A percentile compares a stretch with the other conserved stretches of the same genome.
phyloP scores from a whole-genome alignment of 2,113 vertebrate species.

The Microcebus tavaratra region DNA sequence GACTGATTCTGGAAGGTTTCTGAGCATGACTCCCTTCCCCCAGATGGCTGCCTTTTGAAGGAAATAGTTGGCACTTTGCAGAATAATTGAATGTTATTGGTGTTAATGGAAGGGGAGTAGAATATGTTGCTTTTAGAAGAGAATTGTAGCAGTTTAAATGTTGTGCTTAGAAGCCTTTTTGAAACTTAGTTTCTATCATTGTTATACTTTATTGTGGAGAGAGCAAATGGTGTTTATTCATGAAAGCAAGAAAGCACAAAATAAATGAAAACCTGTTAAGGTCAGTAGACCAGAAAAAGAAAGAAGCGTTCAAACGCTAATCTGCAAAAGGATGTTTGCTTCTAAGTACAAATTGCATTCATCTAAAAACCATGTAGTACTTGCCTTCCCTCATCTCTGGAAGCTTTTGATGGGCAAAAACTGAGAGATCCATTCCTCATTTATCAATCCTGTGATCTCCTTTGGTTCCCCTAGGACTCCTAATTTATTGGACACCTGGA shows the following conservation, averaged over 20 bases:
- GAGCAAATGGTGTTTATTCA: background rate
- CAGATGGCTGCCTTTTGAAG: background rate
- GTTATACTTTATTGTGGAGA: background rate
- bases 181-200: conserved; percentile 12
- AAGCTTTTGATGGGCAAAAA: background rate
- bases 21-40: background rate
- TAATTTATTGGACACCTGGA: background rate
- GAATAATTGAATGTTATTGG: background rate
- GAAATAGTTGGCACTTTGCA: background rate
- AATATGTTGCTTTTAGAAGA: background rate
- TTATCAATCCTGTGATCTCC: background rate
- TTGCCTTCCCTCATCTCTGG: background rate
- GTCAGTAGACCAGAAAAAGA: background rate
- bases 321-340: background rate
- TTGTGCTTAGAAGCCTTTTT: background rate
- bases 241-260: conserved; percentile 8
- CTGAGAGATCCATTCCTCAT: background rate
- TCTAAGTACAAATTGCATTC: background rate
- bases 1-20: background rate
- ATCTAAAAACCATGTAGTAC: background rate
- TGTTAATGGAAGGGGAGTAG: background rate
- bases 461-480: background rate
- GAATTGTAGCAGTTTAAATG: background rate
- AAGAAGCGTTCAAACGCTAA: background rate
- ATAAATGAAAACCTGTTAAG: conserved; percentile 27